Percentiles rank a stretch among this genome's conserved stretches.
Conservation (phyloP, 2,797 vertebrate genomes). For the Manis javanica region DNA sequence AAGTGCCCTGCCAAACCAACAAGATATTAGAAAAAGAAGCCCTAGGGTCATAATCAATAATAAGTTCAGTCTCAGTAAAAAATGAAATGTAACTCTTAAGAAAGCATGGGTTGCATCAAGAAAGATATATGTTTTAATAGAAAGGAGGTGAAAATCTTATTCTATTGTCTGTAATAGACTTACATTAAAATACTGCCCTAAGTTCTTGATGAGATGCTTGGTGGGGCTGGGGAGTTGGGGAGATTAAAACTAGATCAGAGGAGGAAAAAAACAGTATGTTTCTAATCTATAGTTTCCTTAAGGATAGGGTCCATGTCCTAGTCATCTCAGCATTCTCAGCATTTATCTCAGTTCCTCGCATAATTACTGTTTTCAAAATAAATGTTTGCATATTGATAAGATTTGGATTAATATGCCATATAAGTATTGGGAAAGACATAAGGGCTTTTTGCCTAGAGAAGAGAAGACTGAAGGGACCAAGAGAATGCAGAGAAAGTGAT, state of each 20-base stretch:
- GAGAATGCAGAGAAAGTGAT: neutral
- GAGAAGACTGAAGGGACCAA: neutral
- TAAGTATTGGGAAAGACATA: neutral
- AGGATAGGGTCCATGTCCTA: neutral
- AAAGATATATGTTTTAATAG: neutral
- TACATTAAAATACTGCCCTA: constrained; percentile 20
- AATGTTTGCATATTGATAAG: neutral
- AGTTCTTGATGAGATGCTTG: neutral
- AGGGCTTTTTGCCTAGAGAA: neutral
- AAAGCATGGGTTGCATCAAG: neutral
- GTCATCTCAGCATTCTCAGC: neutral
- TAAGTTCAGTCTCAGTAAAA: neutral
- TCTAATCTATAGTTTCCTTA: neutral
- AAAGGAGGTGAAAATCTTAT: neutral
- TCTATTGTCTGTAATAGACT: neutral
- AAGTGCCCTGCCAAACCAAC: neutral
- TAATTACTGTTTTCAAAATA: neutral
- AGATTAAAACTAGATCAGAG: neutral
- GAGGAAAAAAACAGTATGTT: neutral
- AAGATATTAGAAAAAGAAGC: neutral
- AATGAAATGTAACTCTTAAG: neutral
- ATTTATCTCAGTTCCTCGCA: neutral
- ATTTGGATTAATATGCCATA: neutral
- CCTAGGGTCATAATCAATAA: neutral
- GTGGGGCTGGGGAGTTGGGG: too few relatives aligned